Evolutionary conservation across 2,797 vertebrate genomes (phyloP).

Genomic region (Danio choprae): DNA sequence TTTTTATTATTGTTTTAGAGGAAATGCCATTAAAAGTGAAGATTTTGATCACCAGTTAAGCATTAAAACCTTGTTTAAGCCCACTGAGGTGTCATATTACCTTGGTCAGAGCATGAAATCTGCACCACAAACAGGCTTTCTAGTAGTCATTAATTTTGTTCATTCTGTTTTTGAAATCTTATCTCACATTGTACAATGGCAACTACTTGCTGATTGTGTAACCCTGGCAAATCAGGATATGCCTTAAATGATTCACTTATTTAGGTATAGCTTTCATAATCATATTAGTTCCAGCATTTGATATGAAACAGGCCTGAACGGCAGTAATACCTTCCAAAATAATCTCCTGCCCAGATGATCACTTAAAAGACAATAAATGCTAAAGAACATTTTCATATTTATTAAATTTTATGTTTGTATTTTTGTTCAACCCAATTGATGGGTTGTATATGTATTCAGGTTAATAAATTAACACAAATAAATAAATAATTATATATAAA

Average conservation of each 20-base stretch:
- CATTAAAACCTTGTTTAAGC: slow-evolving; percentile 14
- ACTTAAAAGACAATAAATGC: background rate
- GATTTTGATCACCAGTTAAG: background rate
- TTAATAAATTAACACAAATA: too few relatives aligned
- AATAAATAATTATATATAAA: too few relatives aligned
- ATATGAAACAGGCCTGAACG: background rate
- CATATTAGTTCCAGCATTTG: background rate
- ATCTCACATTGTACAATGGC: background rate
- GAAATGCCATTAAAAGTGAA: background rate
- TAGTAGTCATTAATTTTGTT: background rate
- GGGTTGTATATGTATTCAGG: too few relatives aligned
- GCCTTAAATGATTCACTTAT: background rate
- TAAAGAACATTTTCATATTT: background rate
- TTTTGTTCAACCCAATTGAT: too few relatives aligned
- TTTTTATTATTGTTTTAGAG: slow-evolving; percentile 1
- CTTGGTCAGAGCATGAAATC: slow-evolving; percentile 16
- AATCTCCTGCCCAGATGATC: background rate
- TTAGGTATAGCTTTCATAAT: background rate
- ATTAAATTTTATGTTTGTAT: too few relatives aligned
- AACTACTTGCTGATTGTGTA: background rate
- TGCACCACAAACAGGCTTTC: background rate
- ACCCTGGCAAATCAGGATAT: background rate
- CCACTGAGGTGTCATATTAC: background rate
- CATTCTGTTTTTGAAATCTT: background rate
- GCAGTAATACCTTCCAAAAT: background rate